Percentiles rank a stretch among this genome's conserved stretches.
phyloP scores from a whole-genome alignment of 53 echinoderm and acorn worm genomes.

The Echinometra lucunter region DNA sequence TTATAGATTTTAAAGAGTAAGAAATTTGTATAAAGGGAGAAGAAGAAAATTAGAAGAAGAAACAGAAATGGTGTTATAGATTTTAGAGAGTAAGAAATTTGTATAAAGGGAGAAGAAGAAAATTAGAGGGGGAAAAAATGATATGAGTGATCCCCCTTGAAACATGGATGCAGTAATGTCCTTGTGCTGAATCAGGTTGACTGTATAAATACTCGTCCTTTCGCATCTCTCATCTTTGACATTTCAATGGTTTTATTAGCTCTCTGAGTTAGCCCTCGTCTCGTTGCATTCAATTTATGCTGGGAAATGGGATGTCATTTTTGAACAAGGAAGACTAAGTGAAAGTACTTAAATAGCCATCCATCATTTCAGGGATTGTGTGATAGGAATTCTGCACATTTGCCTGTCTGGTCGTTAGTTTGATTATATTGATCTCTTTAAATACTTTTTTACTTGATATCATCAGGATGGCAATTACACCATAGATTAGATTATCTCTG shows the following conservation, averaged over 20 bases:
- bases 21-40: not conserved
- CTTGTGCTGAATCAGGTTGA: conserved; percentile 11
- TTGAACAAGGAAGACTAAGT: not conserved
- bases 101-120: not conserved
- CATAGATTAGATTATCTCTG: not conserved
- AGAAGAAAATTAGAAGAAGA: not conserved
- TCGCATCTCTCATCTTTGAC: conserved; percentile 49
- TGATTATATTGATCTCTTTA: not conserved
- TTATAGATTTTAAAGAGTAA: too few species aligned
- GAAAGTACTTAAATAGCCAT: not conserved
- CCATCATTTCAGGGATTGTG: not conserved
- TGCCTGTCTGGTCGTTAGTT: not conserved
- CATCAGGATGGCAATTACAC: not conserved
- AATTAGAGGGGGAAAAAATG: not conserved
- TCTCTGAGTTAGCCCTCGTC: not conserved
- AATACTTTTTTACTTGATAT: not conserved
- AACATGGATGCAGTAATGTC: conserved; percentile 1
- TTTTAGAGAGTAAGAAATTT: not conserved
- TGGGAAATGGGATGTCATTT: conserved; percentile 4
- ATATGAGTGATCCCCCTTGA: not conserved
- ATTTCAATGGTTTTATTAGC: conserved; percentile 49
- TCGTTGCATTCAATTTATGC: not conserved
- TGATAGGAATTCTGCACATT: not conserved
- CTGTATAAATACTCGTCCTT: conserved; percentile 24
- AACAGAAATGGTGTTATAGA: too few species aligned